Conservation (phyloP, 64 coral and sea anemone genomes). For the Pocillopora verrucosa region DNA sequence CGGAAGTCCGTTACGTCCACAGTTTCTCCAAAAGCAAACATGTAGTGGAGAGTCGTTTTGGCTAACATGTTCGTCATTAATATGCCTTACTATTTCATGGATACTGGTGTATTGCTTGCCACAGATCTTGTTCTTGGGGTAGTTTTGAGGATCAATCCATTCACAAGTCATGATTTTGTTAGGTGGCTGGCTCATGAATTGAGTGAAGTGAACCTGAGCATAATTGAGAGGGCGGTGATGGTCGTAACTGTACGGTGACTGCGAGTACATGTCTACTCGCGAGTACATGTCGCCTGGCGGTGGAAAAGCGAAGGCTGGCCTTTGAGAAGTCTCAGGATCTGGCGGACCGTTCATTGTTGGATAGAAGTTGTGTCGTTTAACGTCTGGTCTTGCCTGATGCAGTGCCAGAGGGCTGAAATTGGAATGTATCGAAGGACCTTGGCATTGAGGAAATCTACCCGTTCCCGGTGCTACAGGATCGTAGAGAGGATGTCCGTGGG, state of each 20-base stretch:
- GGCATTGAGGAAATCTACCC: conserved; percentile 54
- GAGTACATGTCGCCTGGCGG: conserved; percentile 33
- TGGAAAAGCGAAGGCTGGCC: conserved; percentile 35
- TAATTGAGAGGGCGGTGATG: conserved; percentile 55
- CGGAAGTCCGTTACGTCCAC: conserved; percentile 81
- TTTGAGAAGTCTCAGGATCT: conserved; percentile 45
- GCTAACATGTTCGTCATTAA: conserved; percentile 92
- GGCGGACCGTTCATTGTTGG: conserved; percentile 50
- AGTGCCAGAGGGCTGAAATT: conserved; percentile 60
- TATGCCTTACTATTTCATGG: conserved; percentile 86
- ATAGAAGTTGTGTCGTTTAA: conserved; percentile 64
- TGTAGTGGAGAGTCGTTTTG: conserved; percentile 87
- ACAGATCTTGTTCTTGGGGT: conserved; percentile 88
- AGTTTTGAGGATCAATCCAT: conserved; percentile 88
- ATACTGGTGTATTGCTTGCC: conserved; percentile 90
- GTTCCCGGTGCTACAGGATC: conserved; percentile 26
- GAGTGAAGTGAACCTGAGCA: conserved; percentile 61
- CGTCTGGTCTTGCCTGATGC: conserved; percentile 66
- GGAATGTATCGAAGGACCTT: conserved; percentile 43
- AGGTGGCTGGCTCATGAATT: conserved; percentile 75
- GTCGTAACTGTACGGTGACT: conserved; percentile 51
- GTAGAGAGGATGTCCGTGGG: conserved; percentile 57
- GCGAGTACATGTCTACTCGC: conserved; percentile 62
- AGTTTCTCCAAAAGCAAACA: conserved; percentile 87
- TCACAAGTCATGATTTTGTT: conserved; percentile 89